Conservation (phyloP, 2,113 vertebrate genomes). For the Forbesichthys agassizii region DNA sequence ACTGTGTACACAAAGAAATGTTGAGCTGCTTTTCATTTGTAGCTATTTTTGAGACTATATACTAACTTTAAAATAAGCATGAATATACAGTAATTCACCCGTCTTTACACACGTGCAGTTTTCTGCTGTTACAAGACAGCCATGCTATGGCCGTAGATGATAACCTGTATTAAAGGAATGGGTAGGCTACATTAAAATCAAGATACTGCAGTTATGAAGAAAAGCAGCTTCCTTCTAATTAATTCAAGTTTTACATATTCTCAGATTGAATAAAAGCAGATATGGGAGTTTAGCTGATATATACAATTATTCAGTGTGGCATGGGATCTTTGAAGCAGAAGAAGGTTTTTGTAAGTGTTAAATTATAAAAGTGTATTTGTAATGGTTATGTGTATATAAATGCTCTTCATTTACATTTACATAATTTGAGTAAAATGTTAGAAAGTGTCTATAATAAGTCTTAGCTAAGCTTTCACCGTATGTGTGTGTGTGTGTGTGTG, state of each 20-base stretch:
- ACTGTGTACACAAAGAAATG: not conserved
- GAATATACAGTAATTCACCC: not conserved
- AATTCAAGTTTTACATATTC: not conserved
- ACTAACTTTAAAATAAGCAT: not conserved
- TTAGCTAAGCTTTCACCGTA: not conserved
- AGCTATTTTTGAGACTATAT: not conserved
- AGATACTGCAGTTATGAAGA: not conserved
- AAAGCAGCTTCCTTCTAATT: too few species aligned
- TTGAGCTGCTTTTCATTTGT: not conserved
- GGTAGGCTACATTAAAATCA: too few species aligned
- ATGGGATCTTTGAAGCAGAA: constrained; percentile 8
- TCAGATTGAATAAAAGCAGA: not conserved
- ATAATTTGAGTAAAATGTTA: constrained; percentile 9
- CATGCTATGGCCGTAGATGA: not conserved
- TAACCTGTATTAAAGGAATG: not conserved
- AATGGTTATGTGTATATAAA: not conserved
- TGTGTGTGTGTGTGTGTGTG: constrained; percentile 1
- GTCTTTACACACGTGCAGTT: constrained; percentile 1
- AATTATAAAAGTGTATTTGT: constrained; percentile 29
- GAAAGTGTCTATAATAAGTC: constrained; percentile 7
- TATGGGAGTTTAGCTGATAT: not conserved
- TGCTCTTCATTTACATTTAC: not conserved
- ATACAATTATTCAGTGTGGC: not conserved
- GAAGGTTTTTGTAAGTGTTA: constrained; percentile 2
- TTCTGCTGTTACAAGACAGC: constrained; percentile 4